These are phyloP conservation scores for Porites divaricata DNA, from an alignment of 92 coral and sea anemone species.

Conservation along the genomic window DNA sequence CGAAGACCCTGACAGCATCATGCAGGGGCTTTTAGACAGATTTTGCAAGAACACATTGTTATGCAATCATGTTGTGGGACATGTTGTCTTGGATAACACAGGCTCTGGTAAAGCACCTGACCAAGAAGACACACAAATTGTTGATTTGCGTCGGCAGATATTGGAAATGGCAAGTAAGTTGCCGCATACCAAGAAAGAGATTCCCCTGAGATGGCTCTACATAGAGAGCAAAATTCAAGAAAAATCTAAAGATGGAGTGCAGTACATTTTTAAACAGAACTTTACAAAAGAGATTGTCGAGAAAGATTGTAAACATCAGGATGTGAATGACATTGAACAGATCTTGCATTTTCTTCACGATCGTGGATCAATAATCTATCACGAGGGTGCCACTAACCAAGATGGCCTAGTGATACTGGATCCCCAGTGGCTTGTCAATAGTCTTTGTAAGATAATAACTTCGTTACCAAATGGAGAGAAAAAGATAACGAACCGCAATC, in stretches of 20 bases:
- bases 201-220: conserved; percentile 37
- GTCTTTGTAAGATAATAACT: neutral
- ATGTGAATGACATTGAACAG: conserved; percentile 8
- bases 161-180: neutral
- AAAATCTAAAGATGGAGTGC: neutral
- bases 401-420: conserved; percentile 28
- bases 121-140: conserved; percentile 11
- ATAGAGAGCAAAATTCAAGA: conserved; percentile 4
- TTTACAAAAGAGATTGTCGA: neutral
- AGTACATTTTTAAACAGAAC: neutral
- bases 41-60: conserved; percentile 1
- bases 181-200: conserved; percentile 21
- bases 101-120: conserved; percentile 7
- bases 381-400: neutral
- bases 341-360: conserved; percentile 28
- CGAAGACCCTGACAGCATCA: neutral
- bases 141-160: neutral
- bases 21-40: neutral
- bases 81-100: conserved; percentile 13
- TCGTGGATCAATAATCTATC: conserved; percentile 28
- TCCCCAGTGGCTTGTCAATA: conserved; percentile 20
- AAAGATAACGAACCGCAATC: neutral
- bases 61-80: neutral
- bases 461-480: neutral
- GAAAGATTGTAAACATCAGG: neutral